Base-by-base conservation (phyloP, 2,797 vertebrate species). In the Holocentrus rufus region DNA sequence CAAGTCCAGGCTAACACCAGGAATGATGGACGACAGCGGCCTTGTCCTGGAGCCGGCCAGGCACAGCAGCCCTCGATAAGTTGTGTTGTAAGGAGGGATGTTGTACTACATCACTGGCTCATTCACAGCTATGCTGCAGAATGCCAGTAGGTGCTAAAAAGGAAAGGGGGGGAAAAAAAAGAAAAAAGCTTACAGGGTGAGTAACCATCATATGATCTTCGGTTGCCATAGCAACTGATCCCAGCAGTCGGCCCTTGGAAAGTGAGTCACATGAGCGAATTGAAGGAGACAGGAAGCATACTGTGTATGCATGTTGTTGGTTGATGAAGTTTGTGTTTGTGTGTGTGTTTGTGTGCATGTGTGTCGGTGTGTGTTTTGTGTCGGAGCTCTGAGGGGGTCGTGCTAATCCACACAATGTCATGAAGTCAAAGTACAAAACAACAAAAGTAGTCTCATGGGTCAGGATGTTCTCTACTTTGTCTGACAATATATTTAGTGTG, bases 161-260 rank as follows among this genome's bases (percentile, higher is more conserved):
- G 60, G 30, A 34, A 13, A 22, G 15, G 52, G 15, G 52, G 22
- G 13, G 7, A 54, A 31, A 66, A 39, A 59, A 70, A 65, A 50
- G 54, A 36, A 75, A 81, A 85, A 77, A 34, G 66, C 82, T 72
- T 71, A 80, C 65, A 74, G 85, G 67, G 77, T 89, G 87, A 92
- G 76, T 77, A 91, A 89, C 89, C 87, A 85, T 94, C 94, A 94
- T 94, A 93, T 94, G 94, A 94, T 93, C 88, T 1, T 65, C 53
- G 81, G 94, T 94, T 94, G 86, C 91, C 87, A 93, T 94, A 88
- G 93, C 89, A 94, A 95, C 93, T 90, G 92, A 93, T 94, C 94
- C 92, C 92, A 92, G 93, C 90, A 94, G 92, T 88, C 82, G 86
- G 90, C 86, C 82, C 84, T 89, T 90, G 81, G 69, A 91, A 92